Evolutionary conservation across 2,888 invertebrate genomes (phyloP).

Genomic region (Ligdia adustata): DNA sequence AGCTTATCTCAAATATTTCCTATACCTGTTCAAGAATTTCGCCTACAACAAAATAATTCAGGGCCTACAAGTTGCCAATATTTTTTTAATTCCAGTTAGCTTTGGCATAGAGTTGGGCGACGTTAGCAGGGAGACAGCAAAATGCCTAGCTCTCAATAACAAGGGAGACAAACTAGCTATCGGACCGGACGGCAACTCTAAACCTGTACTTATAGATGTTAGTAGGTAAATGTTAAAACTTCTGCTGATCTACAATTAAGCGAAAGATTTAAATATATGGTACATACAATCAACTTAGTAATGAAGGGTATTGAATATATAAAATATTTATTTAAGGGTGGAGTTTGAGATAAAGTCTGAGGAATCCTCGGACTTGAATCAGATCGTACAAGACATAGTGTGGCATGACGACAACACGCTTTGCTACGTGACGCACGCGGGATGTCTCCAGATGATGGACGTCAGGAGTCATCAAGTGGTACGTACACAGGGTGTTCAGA

Average conservation of each 20-base stretch:
- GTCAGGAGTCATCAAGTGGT: slow-evolving; percentile 57
- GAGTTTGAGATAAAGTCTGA: slow-evolving; percentile 45
- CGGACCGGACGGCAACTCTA: slow-evolving; percentile 66
- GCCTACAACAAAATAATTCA: no score
- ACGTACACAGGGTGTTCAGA: no score
- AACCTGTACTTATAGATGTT: slow-evolving; percentile 66
- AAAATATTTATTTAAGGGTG: slow-evolving; percentile 53
- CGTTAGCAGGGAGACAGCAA: slow-evolving; percentile 46
- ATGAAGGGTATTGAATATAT: no score
- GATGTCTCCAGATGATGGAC: slow-evolving; percentile 60
- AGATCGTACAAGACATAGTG: slow-evolving; percentile 60
- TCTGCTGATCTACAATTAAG: no score
- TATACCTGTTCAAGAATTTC: no score
- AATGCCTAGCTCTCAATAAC: slow-evolving; percentile 56
- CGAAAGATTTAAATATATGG: no score
- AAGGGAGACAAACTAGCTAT: slow-evolving; percentile 57
- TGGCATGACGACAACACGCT: slow-evolving; percentile 68
- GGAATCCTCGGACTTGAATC: slow-evolving; percentile 41
- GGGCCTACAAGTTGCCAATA: no score
- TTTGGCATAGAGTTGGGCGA: slow-evolving; percentile 43
- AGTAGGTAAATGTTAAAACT: no score
- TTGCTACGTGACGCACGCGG: slow-evolving; percentile 64
- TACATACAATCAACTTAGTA: no score
- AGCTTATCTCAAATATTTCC: no score
- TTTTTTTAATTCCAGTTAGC: slow-evolving; percentile 45